Percentiles rank a stretch among this genome's conserved stretches.
These are phyloP conservation scores for Triplophysa siluroides DNA, from an alignment of 2,113 vertebrate genomes.

Conservation along the genomic window DNA sequence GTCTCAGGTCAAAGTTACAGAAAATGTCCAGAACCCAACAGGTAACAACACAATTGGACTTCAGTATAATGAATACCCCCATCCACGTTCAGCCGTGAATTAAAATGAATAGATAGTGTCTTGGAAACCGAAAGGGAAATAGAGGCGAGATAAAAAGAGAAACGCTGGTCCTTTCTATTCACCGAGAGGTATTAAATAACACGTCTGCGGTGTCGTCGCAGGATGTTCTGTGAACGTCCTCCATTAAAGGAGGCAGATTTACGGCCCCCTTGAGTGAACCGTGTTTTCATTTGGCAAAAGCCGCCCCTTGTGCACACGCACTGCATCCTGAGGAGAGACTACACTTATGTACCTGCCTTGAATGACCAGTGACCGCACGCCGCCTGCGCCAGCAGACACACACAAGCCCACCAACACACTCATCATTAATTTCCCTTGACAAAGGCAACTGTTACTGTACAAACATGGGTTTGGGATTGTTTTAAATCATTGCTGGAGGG, in stretches of 20 bases:
- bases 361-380: neutral
- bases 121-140: constrained; percentile 1
- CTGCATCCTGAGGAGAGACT: constrained; percentile 22
- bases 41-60: neutral
- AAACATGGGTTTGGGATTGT: neutral
- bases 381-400: neutral
- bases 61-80: neutral
- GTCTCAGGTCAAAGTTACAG: constrained; percentile 34
- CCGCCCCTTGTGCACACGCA: no score
- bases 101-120: neutral
- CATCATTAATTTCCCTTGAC: neutral
- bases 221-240: constrained; percentile 32
- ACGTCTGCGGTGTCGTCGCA: neutral
- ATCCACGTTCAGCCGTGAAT: constrained; percentile 2
- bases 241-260: constrained; percentile 36
- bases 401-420: neutral
- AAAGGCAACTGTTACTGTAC: neutral
- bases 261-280: constrained; percentile 11
- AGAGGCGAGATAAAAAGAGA: neutral
- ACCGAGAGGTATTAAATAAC: constrained; percentile 35
- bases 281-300: constrained; percentile 38
- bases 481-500: neutral
- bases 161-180: neutral
- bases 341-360: constrained; percentile 24
- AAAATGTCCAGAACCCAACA: constrained; percentile 21